Percentiles rank a stretch among this genome's conserved stretches.
Conservation (phyloP, 2,797 vertebrate genomes). For the Enteromius radiatus region DNA sequence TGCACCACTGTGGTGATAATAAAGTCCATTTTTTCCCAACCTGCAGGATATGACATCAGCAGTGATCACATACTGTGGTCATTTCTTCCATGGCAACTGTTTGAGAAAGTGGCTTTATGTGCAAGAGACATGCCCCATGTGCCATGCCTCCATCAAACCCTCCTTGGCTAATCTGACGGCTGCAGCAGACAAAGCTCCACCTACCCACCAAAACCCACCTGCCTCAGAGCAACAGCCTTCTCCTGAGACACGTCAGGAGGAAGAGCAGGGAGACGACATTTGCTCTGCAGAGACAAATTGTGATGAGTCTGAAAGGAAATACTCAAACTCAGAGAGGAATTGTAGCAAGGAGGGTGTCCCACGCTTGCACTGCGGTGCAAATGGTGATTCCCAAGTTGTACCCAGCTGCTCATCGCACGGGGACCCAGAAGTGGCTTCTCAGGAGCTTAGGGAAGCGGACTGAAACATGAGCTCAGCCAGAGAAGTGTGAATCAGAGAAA, state of each 20-base stretch:
- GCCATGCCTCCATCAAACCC: constrained; percentile 78
- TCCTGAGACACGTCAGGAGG: constrained; percentile 5
- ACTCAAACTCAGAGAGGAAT: constrained; percentile 16
- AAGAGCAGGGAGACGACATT: constrained; percentile 7
- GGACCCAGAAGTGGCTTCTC: constrained; percentile 15
- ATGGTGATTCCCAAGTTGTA: constrained; percentile 67
- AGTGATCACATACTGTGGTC: constrained; percentile 82
- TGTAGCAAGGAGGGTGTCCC: constrained; percentile 29
- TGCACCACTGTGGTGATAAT: background rate
- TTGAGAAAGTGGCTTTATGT: constrained; percentile 88
- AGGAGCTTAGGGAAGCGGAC: constrained; percentile 22
- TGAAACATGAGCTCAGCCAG: background rate
- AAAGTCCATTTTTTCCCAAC: background rate
- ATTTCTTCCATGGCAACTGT: constrained; percentile 85
- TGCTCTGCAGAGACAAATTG: constrained; percentile 1
- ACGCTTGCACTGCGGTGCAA: constrained; percentile 65
- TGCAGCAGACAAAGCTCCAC: constrained; percentile 46
- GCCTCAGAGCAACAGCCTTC: constrained; percentile 41
- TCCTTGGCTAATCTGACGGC: constrained; percentile 3
- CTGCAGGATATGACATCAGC: constrained; percentile 83
- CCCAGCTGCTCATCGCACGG: constrained; percentile 48
- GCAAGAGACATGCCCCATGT: constrained; percentile 88
- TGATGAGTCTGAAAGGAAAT: constrained; percentile 31
- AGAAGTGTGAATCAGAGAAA: background rate
- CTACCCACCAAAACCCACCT: background rate